Evolutionary conservation across 2,113 vertebrate species (phyloP).

Genomic region (Noctilio leporinus): DNA sequence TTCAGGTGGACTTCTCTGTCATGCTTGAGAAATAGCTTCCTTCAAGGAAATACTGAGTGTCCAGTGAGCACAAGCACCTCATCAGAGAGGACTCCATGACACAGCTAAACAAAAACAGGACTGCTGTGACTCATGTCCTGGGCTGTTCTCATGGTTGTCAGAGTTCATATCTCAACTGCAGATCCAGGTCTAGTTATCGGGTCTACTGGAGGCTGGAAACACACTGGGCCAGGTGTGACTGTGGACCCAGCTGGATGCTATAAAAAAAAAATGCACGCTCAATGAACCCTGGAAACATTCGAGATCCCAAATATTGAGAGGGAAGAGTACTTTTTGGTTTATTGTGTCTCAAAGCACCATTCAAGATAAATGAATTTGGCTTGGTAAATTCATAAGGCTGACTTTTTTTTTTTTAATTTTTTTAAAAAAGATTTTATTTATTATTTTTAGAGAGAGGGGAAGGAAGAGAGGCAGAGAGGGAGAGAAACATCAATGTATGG

Average conservation of each 20-base stretch:
- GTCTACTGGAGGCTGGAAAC: background rate
- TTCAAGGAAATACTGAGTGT: background rate
- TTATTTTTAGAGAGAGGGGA: no score
- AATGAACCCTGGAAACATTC: background rate
- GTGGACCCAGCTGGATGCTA: background rate
- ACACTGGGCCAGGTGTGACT: background rate
- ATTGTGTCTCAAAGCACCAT: background rate
- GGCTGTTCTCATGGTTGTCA: background rate
- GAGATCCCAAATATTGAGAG: background rate
- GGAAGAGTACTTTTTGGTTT: background rate
- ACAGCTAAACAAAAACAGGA: background rate
- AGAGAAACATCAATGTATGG: no score
- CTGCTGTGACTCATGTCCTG: background rate
- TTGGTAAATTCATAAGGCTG: background rate
- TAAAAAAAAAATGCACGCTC: background rate
- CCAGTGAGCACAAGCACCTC: background rate
- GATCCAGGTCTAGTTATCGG: background rate
- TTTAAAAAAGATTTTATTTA: no score
- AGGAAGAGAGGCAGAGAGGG: no score
- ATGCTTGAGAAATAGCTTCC: background rate
- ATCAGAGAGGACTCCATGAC: background rate
- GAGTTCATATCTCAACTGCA: background rate
- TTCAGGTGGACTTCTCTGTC: background rate
- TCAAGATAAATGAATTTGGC: background rate
- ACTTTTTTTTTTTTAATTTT: no score